These are phyloP conservation scores for Lineus longissimus DNA, from an alignment of 1,140 invertebrate genomes.

Conservation along the genomic window DNA sequence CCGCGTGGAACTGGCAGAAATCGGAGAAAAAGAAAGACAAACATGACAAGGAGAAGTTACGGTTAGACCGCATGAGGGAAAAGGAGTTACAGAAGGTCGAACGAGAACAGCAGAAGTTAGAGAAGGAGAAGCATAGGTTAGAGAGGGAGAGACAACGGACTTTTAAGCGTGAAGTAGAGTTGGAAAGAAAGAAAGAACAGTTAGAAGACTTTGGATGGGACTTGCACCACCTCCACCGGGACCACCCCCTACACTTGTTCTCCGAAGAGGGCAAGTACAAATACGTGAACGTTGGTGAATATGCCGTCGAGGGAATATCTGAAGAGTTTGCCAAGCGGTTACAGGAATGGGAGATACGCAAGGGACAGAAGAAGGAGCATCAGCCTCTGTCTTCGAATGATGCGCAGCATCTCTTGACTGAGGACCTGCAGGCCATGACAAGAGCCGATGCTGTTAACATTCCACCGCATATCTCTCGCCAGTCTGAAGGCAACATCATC, in stretches of 20 bases:
- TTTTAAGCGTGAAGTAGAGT: slow-evolving; percentile 59
- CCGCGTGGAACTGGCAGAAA: slow-evolving; percentile 38
- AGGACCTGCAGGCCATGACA: neutral
- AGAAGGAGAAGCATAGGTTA: slow-evolving; percentile 62
- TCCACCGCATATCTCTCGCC: neutral
- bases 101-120: slow-evolving; percentile 61
- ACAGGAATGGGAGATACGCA: slow-evolving; percentile 82
- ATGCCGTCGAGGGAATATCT: slow-evolving; percentile 60
- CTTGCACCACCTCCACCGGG: neutral
- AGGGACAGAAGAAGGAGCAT: slow-evolving; percentile 10
- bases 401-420: neutral
- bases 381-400: neutral
- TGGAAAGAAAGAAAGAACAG: slow-evolving; percentile 54
- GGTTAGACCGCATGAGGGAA: slow-evolving; percentile 39
- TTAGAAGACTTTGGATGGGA: slow-evolving; percentile 37
- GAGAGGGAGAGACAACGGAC: slow-evolving; percentile 44
- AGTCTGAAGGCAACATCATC: neutral
- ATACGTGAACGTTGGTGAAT: slow-evolving; percentile 31
- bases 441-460: neutral
- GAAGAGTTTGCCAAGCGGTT: slow-evolving; percentile 82
- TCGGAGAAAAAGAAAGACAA: slow-evolving; percentile 22
- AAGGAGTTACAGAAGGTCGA: slow-evolving; percentile 64
- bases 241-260: neutral
- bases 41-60: neutral
- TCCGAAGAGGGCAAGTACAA: slow-evolving; percentile 23